Base-by-base conservation (phyloP, 2,888 invertebrate genomes). In the Lycocerus yunnanus region DNA sequence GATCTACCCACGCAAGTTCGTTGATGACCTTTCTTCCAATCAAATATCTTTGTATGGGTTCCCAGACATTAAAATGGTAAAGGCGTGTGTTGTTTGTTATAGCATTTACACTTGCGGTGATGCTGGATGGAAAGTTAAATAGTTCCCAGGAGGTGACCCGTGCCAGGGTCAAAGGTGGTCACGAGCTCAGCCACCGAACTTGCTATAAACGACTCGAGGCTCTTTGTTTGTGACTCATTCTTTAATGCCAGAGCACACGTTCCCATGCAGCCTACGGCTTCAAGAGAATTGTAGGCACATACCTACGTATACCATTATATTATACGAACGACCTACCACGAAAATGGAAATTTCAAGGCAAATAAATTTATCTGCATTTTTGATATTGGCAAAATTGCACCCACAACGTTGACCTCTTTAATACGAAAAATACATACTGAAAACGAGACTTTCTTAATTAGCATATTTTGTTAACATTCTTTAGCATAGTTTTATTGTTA, bases 121-220 rank as follows among this genome's bases (percentile, higher is more conserved):
- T 69, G 67, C 58, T 60, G 15, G 69, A 66, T 71, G 72, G 74
- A 72, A 71, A 72, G 70, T 77, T 75, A 78, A 78, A 78, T 75
- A 77, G 76, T 79, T 79, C 79, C 79, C 81, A 81, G 80, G 81
- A 81, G 79, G 80, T 84, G 84, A 84, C 84, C 84, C 83, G 84
- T 84, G 84, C 84, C 80, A 82, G 81, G 81, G 83, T 83, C 81
- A 78, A 74, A 82, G 83, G 83, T 83, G 82, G 82, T 82, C 82
- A 83, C 83, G 82, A 81, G 82, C 80, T 70, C 78, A 80, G 79
- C 79, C 78, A 78, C 79, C 74, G 78, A 75, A 75, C 75, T 77
- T 75, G 74, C 72, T 65, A 74, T 69, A 74, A 63, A 67, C 69
- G 24, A 67, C 72, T 72, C 24, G 69, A 66, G 66, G 73, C 69